Evolutionary conservation across 2,113 vertebrate genomes (phyloP).

Genomic region (Hydrolagus affinis): DNA sequence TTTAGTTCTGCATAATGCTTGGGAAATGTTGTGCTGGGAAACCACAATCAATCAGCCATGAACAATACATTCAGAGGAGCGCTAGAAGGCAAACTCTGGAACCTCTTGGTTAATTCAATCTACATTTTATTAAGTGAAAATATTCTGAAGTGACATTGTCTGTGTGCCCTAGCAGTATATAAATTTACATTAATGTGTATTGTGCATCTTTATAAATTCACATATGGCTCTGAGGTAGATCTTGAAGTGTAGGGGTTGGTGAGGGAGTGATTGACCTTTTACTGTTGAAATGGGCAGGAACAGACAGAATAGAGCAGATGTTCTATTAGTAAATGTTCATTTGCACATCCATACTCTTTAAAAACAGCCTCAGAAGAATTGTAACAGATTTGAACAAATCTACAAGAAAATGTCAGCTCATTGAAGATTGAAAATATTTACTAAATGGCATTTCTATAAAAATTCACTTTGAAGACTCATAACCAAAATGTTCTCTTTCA

Average conservation of each 20-base stretch:
- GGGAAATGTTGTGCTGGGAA: background rate
- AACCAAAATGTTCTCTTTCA: background rate
- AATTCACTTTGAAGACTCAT: background rate
- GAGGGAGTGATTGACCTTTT: background rate
- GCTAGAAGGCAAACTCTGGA: background rate
- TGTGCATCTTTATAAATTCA: background rate
- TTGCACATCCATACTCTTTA: background rate
- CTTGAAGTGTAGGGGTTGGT: background rate
- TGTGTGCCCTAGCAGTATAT: slow-evolving; percentile 7
- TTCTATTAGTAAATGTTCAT: background rate
- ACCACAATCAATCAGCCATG: slow-evolving; percentile 11
- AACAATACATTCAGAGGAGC: background rate
- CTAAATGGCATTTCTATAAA: background rate
- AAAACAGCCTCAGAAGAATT: background rate
- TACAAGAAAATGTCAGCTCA: background rate
- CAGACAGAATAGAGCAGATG: background rate
- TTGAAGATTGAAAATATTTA: background rate
- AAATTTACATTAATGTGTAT: slow-evolving; percentile 3
- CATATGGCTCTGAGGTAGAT: background rate
- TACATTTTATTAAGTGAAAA: slow-evolving; percentile 29
- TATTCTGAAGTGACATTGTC: slow-evolving; percentile 10
- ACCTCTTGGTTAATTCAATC: slow-evolving; percentile 18
- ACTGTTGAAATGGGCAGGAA: background rate
- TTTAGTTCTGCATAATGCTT: background rate
- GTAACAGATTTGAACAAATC: no score